Evolutionary conservation across 2,888 invertebrate genomes (phyloP).

Genomic region (Brachylomia viminalis): DNA sequence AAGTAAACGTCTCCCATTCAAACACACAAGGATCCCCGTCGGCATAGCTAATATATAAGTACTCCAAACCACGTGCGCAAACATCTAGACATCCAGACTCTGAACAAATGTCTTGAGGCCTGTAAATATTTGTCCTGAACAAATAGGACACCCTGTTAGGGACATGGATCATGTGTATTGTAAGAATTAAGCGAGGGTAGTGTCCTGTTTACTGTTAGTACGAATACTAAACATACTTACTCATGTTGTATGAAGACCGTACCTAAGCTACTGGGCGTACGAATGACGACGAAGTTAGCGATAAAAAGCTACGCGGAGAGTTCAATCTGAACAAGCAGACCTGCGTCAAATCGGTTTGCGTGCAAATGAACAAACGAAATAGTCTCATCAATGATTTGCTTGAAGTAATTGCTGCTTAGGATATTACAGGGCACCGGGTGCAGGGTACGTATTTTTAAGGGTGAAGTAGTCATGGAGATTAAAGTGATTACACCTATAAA

Average conservation of each 20-base stretch:
- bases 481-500: too few species aligned
- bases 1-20: background rate
- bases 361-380: too few species aligned
- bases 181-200: conserved; percentile 27
- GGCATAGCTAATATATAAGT: conserved; percentile 2
- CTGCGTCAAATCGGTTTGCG: too few species aligned
- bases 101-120: conserved; percentile 45
- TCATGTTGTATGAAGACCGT: background rate
- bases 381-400: too few species aligned
- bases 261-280: background rate
- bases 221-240: background rate
- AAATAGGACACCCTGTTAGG: conserved; percentile 20
- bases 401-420: too few species aligned
- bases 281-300: too few species aligned
- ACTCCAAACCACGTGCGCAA: conserved; percentile 32
- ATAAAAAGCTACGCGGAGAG: too few species aligned
- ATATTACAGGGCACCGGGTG: too few species aligned
- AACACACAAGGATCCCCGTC: background rate
- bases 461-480: too few species aligned
- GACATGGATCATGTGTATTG: conserved; percentile 32
- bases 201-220: conserved; percentile 24
- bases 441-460: too few species aligned
- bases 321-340: too few species aligned
- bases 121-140: conserved; percentile 42
- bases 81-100: conserved; percentile 22